phyloP scores from a whole-genome alignment of 2,888 invertebrate species.

The Yponomeuta sedellus region DNA sequence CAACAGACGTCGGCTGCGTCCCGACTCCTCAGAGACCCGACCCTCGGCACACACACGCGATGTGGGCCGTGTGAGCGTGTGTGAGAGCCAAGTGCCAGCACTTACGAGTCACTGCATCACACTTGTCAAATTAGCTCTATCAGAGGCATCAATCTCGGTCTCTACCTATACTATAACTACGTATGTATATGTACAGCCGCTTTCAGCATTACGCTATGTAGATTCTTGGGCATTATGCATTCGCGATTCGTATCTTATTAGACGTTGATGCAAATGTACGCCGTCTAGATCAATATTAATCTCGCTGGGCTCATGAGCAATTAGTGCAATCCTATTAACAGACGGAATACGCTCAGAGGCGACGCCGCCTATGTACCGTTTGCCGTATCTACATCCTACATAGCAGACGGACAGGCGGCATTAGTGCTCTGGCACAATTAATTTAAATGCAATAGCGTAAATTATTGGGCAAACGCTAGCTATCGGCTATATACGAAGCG shows the following conservation, averaged over 20 bases:
- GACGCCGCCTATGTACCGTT: background rate
- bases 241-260: background rate
- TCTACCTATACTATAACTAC: background rate
- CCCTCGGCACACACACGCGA: slow-evolving; percentile 9
- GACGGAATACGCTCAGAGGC: slow-evolving; percentile 24
- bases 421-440: slow-evolving; percentile 62
- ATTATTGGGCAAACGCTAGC: slow-evolving; percentile 52
- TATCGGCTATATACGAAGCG: slow-evolving; percentile 28
- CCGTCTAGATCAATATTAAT: slow-evolving; percentile 30
- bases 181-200: background rate
- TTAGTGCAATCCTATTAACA: slow-evolving; percentile 56
- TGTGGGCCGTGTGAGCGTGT: background rate
- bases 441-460: slow-evolving; percentile 69
- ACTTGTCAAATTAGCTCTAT: slow-evolving; percentile 18
- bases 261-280: slow-evolving; percentile 8
- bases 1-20: slow-evolving; percentile 49
- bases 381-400: slow-evolving; percentile 46
- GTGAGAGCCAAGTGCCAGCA: slow-evolving; percentile 3
- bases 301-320: slow-evolving; percentile 56
- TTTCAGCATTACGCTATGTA: background rate
- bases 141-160: slow-evolving; percentile 16
- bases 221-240: background rate
- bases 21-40: slow-evolving; percentile 26
- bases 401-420: slow-evolving; percentile 38
- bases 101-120: slow-evolving; percentile 18